Base-by-base conservation (phyloP, 2,888 invertebrate genomes). In the Agriopis marginaria region DNA sequence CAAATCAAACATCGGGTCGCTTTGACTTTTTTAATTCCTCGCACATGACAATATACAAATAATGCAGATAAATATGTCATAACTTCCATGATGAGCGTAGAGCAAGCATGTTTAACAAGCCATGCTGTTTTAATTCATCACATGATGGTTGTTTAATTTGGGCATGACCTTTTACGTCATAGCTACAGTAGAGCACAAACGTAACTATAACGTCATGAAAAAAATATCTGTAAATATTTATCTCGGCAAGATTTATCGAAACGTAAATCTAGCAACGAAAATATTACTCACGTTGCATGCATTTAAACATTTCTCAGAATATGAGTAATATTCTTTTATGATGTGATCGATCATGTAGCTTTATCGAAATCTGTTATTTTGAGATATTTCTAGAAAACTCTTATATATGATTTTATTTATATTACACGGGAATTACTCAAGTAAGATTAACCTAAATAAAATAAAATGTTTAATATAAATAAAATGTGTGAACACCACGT, bases 361-460 rank as follows among this genome's bases (percentile, higher is more conserved):
- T 58, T 58, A n/a, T 47, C 45, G 45, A 45, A 45, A 12, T 58
- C 45, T 44, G 7, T 12, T 23, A 45, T 32, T 45, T 58, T 23
- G 12, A 32, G 45, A 45, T 9, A 17, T 11, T 10, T 17, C 14
- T 17, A 42, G 9, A 14, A 56, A 56, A 0, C 8, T 3, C 45
- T 58, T 8, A 58, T 58, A 9, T 45, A 3, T n/a, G 12, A 45
- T 72, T 53, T 77, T 78, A 74, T 89, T 93, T 74, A n/a, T n/a
- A n/a, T n/a, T n/a, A n/a, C n/a, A n/a, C n/a, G n/a, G n/a, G n/a
- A n/a, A n/a, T n/a, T n/a, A n/a, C n/a, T n/a, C n/a, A n/a, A n/a
- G n/a, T n/a, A n/a, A n/a, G n/a, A n/a, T n/a, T n/a, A n/a, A n/a
- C n/a, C n/a, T n/a, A n/a, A n/a, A n/a, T n/a, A n/a, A n/a, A n/a